Evolutionary conservation across 2,888 invertebrate species (phyloP), one percentile per base, ranked within the genome.

Genomic region (Eupeodes latifasciatus): DNA sequence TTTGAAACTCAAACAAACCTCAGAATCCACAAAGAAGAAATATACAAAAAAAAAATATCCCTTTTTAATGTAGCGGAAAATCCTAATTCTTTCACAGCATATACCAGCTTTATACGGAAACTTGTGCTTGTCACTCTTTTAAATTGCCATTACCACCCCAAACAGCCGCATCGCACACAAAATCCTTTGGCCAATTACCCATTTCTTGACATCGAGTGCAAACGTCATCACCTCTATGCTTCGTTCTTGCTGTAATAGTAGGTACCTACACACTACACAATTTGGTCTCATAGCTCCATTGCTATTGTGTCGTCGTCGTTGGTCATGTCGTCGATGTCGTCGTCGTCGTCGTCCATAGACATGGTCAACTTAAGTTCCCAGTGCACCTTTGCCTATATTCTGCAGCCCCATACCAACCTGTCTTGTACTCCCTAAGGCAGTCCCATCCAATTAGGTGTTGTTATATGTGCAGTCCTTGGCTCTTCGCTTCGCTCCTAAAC

Each of bases 121-220:
- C 77, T 78, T 27, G 49, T 67, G 51, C 51, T 71, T 51, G 36
- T 74, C 61, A 67, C 53, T 78, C 78, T 85, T 67, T 61, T 44
- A 72, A 74, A 77, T 55, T 62, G 34, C 72, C 67, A 74, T 40
- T 67, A 19, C 81, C 77, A 61, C 49, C 74, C 85, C 61, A 64
- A 53, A 34, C 55, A 78, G 62, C 74, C 71, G 34, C 71, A 71
- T 71, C 40, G 44, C 71, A 74, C 75, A 83, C 77, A 87, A 80
- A 87, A 87, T 87, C 80, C 80, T 81, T 84, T 87, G 76, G 80
- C 84, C 87, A 87, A 87, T 87, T 87, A 87, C 80, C 87, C 77
- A 77, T 84, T 79, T 80, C 84, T 72, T 72, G 80, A 84, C 80
- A 84, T 84, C 67, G 69, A 87, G 87, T 84, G 77, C 87, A 87